phyloP scores from a whole-genome alignment of 2,797 vertebrate genomes.

The Nannoperca australis region DNA sequence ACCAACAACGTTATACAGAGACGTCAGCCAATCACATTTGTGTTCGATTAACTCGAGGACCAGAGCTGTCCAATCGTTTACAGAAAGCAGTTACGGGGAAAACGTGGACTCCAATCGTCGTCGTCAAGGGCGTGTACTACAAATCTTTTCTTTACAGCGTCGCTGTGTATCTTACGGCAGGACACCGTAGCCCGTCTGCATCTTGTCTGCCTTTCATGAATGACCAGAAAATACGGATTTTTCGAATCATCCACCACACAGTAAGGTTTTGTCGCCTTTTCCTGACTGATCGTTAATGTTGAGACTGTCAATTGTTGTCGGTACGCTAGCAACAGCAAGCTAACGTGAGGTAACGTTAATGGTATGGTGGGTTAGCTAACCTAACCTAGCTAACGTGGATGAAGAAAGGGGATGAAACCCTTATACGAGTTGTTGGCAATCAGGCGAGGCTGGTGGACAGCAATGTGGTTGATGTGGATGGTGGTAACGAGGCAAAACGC shows the following conservation, averaged over 20 bases:
- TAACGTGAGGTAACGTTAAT: constrained; percentile 57
- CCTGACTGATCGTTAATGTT: not conserved
- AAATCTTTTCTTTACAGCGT: constrained; percentile 80
- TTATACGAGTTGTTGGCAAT: constrained; percentile 25
- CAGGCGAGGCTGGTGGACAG: constrained; percentile 26
- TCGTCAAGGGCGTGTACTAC: constrained; percentile 80
- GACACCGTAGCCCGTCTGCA: constrained; percentile 42
- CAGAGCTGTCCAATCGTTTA: constrained; percentile 61
- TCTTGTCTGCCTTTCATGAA: constrained; percentile 56
- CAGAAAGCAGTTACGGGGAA: constrained; percentile 17
- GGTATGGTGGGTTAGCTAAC: constrained; percentile 65
- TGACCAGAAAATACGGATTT: constrained; percentile 69
- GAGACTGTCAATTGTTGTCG: constrained; percentile 29
- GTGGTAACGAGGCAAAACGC: not conserved
- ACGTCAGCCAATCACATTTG: constrained; percentile 60
- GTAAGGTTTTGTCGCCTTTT: constrained; percentile 66
- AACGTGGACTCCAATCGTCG: constrained; percentile 77
- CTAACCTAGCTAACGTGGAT: constrained; percentile 78
- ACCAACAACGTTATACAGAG: constrained; percentile 9
- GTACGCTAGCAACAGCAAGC: constrained; percentile 32
- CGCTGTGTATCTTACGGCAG: constrained; percentile 68
- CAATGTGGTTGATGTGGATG: constrained; percentile 16
- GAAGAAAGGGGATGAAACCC: constrained; percentile 65
- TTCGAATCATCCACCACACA: constrained; percentile 37
- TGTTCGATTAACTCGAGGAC: constrained; percentile 49